Percentiles rank a stretch among this genome's conserved stretches.
These are phyloP conservation scores for Alsophila aescularia DNA, from an alignment of 2,888 invertebrate genomes.

Conservation along the genomic window DNA sequence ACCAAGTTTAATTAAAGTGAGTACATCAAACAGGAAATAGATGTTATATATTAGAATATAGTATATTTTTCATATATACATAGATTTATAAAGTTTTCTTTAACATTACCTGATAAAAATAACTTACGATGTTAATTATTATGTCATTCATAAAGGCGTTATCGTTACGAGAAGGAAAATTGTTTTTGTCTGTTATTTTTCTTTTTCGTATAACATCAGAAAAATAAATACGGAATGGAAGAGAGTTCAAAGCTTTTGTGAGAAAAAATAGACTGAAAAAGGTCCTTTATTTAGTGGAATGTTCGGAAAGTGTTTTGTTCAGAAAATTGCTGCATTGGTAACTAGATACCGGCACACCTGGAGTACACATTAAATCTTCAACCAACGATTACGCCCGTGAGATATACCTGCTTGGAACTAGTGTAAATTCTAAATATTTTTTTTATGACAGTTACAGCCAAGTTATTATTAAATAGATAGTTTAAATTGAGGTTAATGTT, in stretches of 20 bases:
- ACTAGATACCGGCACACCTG: conserved; percentile 27
- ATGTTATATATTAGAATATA: background rate
- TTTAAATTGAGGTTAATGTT: no score
- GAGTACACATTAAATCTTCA: conserved; percentile 29
- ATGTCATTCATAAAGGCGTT: no score
- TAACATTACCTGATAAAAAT: no score
- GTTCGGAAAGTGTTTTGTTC: conserved; percentile 16
- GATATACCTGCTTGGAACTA: conserved; percentile 10
- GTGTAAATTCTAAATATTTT: conserved; percentile 1
- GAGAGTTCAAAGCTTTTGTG: conserved; percentile 8
- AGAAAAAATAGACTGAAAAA: conserved; percentile 13
- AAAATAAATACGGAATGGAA: conserved; percentile 4
- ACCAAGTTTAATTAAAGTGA: background rate
- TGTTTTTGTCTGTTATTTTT: background rate
- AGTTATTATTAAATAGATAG: no score
- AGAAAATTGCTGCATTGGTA: conserved; percentile 28
- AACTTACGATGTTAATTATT: no score
- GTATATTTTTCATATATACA: background rate
- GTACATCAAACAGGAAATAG: background rate
- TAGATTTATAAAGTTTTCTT: no score
- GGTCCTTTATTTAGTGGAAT: conserved; percentile 24
- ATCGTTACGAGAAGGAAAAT: no score
- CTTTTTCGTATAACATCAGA: conserved; percentile 4
- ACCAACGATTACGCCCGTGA: conserved; percentile 12
- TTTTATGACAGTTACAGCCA: background rate